Base-by-base conservation (phyloP, 2,113 vertebrate species). In the Struthio camelus region DNA sequence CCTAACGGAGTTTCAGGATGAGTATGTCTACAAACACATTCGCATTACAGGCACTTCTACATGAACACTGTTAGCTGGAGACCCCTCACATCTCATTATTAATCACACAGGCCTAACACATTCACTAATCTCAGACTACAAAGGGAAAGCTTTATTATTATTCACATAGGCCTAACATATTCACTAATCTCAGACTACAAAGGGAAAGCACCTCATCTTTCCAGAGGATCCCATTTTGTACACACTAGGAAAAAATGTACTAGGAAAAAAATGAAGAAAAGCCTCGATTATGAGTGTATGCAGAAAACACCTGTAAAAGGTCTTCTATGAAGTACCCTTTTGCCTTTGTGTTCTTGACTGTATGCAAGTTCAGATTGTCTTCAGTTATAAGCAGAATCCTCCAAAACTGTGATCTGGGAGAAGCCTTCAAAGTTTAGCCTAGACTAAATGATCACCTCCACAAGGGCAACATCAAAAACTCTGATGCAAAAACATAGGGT, bases 241-340 rank as follows among this genome's bases (percentile, higher is more conserved):
- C 18, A 48, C 46, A 48, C 46, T 48, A 48, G 46, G 46, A 48
- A 48, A 48, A 48, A 46, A 58, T 48, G 46, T 18, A 48, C 46
- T 48, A 48, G 46, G 46, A 48, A 48, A 48, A 48, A 46, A 58
- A 50, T n/a, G n/a, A 50, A 61, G 11, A 44, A 46, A 22, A 83
- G 9, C 4, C 10, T 10, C 3, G 0, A 13, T 11, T 5, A 56
- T 7, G 16, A 73, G 44, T 0, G 0, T 6, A 25, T 28, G 27
- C 27, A 79, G 61, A 18, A 53, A 76, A 58, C 16, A 28, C 4
- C 36, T 5, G 18, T 15, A 82, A n/a, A 8, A 16, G 9, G 3
- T 85, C 34, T 66, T 58, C 50, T 42, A 25, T 22, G 23, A 79
- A 48, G 50, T 4, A 16, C 6, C 42, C 18, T 7, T 3, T 14